Base-by-base conservation (phyloP, 2,888 invertebrate species). In the Cosmia trapezina region DNA sequence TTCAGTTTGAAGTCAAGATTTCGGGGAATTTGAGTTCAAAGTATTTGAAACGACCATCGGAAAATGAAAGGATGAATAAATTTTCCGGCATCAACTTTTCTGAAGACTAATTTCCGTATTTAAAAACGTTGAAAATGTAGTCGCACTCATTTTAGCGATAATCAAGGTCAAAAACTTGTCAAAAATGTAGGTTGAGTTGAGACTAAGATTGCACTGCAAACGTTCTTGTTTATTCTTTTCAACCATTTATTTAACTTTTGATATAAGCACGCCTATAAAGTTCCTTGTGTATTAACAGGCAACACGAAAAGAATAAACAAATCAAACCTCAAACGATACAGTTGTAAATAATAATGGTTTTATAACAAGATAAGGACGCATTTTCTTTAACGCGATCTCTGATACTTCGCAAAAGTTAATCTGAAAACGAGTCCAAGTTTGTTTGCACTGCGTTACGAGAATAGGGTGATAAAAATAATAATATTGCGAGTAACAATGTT, bases 391-490 rank as follows among this genome's bases (percentile, higher is more conserved):
- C 60, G 28, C 76, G 49, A 67, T 81, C 72, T 22, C 41, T 17
- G 64, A 47, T 79, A 76, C 80, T 75, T 53, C 11, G 66, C 37
- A 17, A 70, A 73, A 76, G 69, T 83, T 85, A 80, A 85, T 83
- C 75, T 71, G 49, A 60, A 75, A 85, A 45, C 57, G 43, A 65
- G 66, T 70, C 73, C 51, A 75, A 84, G 68, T 84, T 85, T 79
- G 70, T 83, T 83, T 76, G 62, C 54, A 70, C 76, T 76, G 72
- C 54, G 67, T 78, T 84, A 80, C 57, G 59, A 54, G 47, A 83
- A 80, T 83, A 70, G 67, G 81, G 75, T 45, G 67, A 76, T 84
- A 83, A 76, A 84, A 84, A 84, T 86, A 81, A 84, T 80, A 75
- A 76, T 72, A 69, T 73, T 62, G 57, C 67, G 41, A 68, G 67